These are phyloP conservation scores for Brachirus orientalis DNA, from an alignment of 2,113 vertebrate genomes.

Conservation along the genomic window DNA sequence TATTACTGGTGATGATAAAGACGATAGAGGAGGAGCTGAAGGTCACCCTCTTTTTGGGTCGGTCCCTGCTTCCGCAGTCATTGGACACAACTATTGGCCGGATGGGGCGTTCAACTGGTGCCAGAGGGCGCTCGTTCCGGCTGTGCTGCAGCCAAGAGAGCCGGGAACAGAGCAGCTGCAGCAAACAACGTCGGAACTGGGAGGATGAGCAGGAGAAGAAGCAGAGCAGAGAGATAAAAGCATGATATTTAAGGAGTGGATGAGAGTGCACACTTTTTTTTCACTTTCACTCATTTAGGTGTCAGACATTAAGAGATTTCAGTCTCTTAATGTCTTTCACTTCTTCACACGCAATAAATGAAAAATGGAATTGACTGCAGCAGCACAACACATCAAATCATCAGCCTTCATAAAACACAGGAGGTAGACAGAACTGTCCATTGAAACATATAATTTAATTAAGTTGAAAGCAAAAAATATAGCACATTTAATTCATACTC, in stretches of 20 bases:
- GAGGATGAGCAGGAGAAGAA: neutral
- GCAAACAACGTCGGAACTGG: slow-evolving; percentile 89
- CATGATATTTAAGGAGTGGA: slow-evolving; percentile 10
- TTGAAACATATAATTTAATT: neutral
- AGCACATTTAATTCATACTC: too few relatives aligned
- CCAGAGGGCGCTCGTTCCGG: slow-evolving; percentile 79
- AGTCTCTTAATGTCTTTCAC: slow-evolving; percentile 1
- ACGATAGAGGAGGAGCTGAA: slow-evolving; percentile 93
- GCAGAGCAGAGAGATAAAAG: neutral
- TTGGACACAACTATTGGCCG: slow-evolving; percentile 86
- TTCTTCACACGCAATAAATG: neutral
- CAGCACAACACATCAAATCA: too few relatives aligned
- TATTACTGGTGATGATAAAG: slow-evolving; percentile 90
- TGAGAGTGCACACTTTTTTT: slow-evolving; percentile 4
- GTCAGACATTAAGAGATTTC: slow-evolving; percentile 8
- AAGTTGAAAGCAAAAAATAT: neutral
- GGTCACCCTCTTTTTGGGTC: slow-evolving; percentile 93
- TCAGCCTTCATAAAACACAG: too few relatives aligned
- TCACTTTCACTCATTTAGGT: slow-evolving; percentile 1
- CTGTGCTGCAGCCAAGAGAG: slow-evolving; percentile 81
- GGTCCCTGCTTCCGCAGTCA: slow-evolving; percentile 67
- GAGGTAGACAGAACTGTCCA: neutral
- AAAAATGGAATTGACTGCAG: neutral
- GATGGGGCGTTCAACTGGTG: slow-evolving; percentile 78
- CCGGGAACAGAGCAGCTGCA: slow-evolving; percentile 87